Evolutionary conservation across 2,888 invertebrate species (phyloP), one percentile per base, ranked within the genome.

Genomic region (Tetranychus piercei): DNA sequence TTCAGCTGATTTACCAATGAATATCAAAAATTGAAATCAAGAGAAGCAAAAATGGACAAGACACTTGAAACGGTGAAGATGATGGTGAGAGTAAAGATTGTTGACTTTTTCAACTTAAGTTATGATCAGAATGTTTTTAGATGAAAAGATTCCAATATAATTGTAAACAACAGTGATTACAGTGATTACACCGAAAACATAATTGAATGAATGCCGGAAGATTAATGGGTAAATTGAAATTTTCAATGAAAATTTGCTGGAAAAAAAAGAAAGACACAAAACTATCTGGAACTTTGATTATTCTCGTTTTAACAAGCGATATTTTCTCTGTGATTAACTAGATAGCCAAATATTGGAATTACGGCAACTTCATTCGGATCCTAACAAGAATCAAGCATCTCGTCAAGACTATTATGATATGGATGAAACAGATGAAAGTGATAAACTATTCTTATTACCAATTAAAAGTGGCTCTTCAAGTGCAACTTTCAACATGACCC

Each of bases 381-480:
- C 71, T 44, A 23, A n/a, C 20, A n/a, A 71, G 15, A 20, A 23
- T 11, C 69, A 69, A 23, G 20, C 69, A 20, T 20, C 34, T 69
- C 34, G 69, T 11, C 18, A 18, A 18, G 22, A 23, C 22, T 11
- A 69, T 23, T 23, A 69, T 23, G 34, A 69, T 11, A 23, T 69
- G 34, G 9, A 69, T 23, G 4, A 23, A 69, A 69, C 22, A 22
- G 70, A 22, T 2, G 71, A 70, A 20, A 20, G 34, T 8, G 75
- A 75, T 64, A 75, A 75, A 70, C 18, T 75, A 15, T 75, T 75
- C 22, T 44, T 75, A 11, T 70, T 75, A 23, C 73, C 73, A 9
- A 73, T 43, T 18, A 69, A 22, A 18, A 73, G 44, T 44, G 34
- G 43, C 15, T 70, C 55, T 9, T 72, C 67, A 22, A 64, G 43